These are phyloP conservation scores for Hycleus cichorii DNA, from an alignment of 1,140 invertebrate genomes.

Conservation along the genomic window DNA sequence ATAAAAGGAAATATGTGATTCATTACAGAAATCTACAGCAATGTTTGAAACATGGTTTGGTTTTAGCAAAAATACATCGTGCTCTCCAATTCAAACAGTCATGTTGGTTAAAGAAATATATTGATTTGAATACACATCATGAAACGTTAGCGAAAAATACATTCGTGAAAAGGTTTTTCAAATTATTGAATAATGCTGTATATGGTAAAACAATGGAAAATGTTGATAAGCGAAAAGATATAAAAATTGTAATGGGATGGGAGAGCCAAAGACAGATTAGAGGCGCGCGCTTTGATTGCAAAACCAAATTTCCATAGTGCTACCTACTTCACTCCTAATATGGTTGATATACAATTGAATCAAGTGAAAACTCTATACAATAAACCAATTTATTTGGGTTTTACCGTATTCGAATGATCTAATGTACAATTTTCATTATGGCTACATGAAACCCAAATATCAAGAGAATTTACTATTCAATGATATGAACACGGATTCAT, in stretches of 20 bases:
- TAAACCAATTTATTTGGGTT: constrained; percentile 36
- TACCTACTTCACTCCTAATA: constrained; percentile 37
- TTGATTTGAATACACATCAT: constrained; percentile 6
- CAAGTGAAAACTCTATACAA: constrained; percentile 31
- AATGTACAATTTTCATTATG: constrained; percentile 36
- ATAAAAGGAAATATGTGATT: not conserved
- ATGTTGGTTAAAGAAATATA: constrained; percentile 9
- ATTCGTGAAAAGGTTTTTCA: no score
- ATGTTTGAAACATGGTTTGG: no score
- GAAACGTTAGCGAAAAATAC: no score
- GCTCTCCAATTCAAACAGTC: constrained; percentile 17
- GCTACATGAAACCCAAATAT: constrained; percentile 24
- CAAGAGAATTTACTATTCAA: constrained; percentile 25
- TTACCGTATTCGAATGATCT: constrained; percentile 29
- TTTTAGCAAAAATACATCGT: constrained; percentile 13
- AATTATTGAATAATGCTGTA: no score
- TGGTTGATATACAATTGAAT: constrained; percentile 34
- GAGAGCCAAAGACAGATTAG: constrained; percentile 12
- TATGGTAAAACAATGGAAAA: not conserved
- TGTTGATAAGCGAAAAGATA: constrained; percentile 16
- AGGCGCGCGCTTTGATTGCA: constrained; percentile 18
- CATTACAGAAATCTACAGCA: constrained; percentile 1
- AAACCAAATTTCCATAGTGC: constrained; percentile 35
- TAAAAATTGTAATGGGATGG: constrained; percentile 31
- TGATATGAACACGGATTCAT: constrained; percentile 41